Evolutionary conservation across 2,797 vertebrate species (phyloP).

Genomic region (Peromyscus eremicus): DNA sequence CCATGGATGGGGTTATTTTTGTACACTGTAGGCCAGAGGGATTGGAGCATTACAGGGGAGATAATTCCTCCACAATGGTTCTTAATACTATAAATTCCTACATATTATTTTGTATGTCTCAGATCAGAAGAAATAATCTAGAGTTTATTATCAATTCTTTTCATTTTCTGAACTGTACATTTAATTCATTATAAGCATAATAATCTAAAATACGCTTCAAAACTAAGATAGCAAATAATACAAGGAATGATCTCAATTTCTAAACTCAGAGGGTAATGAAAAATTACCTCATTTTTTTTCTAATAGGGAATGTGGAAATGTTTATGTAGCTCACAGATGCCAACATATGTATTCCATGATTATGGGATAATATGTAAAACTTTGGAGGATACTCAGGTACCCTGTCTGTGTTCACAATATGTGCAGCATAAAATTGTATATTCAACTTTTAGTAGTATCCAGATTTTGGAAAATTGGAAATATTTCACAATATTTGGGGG

Average conservation of each 20-base stretch:
- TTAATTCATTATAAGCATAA: slow-evolving; percentile 56
- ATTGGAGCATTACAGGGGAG: background rate
- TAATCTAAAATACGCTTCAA: background rate
- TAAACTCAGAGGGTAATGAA: slow-evolving; percentile 57
- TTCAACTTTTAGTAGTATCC: background rate
- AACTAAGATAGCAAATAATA: slow-evolving; percentile 49
- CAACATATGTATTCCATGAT: background rate
- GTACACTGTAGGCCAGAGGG: background rate
- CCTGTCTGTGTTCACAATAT: background rate
- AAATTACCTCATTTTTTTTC: slow-evolving; percentile 58
- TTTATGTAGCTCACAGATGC: slow-evolving; percentile 25
- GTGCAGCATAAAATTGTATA: background rate
- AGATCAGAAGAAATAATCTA: slow-evolving; percentile 42
- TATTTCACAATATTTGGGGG: background rate
- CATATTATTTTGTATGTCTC: background rate
- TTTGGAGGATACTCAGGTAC: background rate
- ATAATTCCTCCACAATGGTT: background rate
- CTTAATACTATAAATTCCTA: slow-evolving; percentile 42
- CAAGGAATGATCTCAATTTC: slow-evolving; percentile 10
- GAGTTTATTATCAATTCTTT: slow-evolving; percentile 42
- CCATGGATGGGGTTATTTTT: background rate
- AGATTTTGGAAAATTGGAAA: slow-evolving; percentile 39
- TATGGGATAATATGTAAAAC: slow-evolving; percentile 42
- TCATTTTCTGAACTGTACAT: slow-evolving; percentile 68
- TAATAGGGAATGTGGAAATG: background rate